These are phyloP conservation scores for Formica selysi DNA, from an alignment of 1,140 invertebrate genomes.

Conservation along the genomic window DNA sequence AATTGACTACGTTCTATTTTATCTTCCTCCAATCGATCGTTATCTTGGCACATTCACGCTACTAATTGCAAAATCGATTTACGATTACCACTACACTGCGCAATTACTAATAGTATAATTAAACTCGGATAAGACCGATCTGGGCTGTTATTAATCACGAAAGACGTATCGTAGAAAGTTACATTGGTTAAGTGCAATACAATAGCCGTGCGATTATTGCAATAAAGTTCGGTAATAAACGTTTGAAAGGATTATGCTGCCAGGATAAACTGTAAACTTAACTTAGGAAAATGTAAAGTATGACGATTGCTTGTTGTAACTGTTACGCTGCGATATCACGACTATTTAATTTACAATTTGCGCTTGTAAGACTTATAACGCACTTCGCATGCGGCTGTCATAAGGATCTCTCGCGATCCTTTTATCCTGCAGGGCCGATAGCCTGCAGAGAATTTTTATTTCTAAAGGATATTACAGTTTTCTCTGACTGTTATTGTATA, in stretches of 20 bases:
- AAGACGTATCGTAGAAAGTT: conserved; percentile 11
- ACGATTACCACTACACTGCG: conserved; percentile 25
- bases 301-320: conserved; percentile 25
- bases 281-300: conserved; percentile 55
- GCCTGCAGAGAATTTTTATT: not conserved
- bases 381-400: conserved; percentile 48
- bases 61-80: conserved; percentile 56
- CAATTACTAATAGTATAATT: conserved; percentile 46
- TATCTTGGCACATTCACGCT: conserved; percentile 27
- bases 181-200: conserved; percentile 24
- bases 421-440: conserved; percentile 1
- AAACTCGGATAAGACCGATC: conserved; percentile 49
- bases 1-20: conserved; percentile 33
- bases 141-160: conserved; percentile 38
- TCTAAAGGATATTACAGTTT: not conserved
- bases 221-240: conserved; percentile 44
- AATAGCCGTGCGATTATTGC: conserved; percentile 21
- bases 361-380: conserved; percentile 37
- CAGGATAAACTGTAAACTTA: conserved; percentile 44
- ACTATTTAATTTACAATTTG: conserved; percentile 42
- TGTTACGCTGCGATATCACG: conserved; percentile 34
- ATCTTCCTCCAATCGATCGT: conserved; percentile 23
- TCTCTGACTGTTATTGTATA: not conserved
- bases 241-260: conserved; percentile 47
- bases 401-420: conserved; percentile 7